Percentiles rank a stretch among this genome's conserved stretches.
These are phyloP conservation scores for Daboia siamensis DNA, from an alignment of 2,113 vertebrate genomes.

Conservation along the genomic window DNA sequence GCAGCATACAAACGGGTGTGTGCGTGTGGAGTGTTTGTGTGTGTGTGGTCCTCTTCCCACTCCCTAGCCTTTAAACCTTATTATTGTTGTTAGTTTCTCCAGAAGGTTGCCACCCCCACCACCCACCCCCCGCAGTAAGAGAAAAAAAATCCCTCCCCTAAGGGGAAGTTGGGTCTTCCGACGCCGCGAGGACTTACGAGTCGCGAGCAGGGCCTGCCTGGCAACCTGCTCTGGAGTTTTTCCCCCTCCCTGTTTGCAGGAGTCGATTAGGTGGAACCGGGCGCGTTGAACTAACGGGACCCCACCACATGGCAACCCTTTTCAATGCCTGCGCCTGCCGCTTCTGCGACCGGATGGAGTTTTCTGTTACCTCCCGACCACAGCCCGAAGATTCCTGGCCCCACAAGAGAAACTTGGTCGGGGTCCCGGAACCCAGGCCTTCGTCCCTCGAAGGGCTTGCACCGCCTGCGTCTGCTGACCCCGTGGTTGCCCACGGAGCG, in stretches of 20 bases:
- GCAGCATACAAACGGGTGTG: neutral
- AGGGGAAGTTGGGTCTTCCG: neutral
- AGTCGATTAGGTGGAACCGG: neutral
- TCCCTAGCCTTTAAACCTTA: neutral
- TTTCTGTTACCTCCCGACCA: neutral
- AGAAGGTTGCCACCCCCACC: neutral
- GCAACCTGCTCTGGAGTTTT: neutral
- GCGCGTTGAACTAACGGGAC: neutral
- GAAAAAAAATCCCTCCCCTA: neutral
- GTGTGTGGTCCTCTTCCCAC: neutral
- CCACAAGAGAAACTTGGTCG: neutral
- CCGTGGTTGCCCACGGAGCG: neutral
- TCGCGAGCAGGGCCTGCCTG: neutral
- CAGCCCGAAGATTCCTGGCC: neutral
- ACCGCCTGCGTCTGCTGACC: neutral
- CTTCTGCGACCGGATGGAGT: neutral
- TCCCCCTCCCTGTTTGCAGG: neutral
- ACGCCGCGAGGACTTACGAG: neutral
- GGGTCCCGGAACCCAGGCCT: neutral
- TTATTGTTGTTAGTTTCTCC: neutral
- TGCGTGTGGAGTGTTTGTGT: neutral
- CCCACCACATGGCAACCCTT: neutral
- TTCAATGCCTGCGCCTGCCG: neutral
- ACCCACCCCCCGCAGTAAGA: too few species aligned
- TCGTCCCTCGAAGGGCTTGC: neutral